Evolutionary conservation across 2,797 vertebrate genomes (phyloP).

Genomic region (Coccyzus lansbergi): DNA sequence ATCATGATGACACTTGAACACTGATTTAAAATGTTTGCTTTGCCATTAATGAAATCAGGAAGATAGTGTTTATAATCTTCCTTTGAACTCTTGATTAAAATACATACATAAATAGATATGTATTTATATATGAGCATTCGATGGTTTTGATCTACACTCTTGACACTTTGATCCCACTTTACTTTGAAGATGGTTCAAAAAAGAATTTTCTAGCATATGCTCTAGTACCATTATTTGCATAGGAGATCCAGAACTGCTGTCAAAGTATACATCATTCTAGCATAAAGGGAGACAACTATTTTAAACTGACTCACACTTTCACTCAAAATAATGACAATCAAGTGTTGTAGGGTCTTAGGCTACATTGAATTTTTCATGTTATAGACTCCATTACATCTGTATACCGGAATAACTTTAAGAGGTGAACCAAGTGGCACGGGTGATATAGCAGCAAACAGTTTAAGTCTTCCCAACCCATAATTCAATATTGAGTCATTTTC

Average conservation of each 20-base stretch:
- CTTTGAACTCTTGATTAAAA: slow-evolving; percentile 64
- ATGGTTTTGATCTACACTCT: slow-evolving; percentile 42
- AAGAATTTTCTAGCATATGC: slow-evolving; percentile 24
- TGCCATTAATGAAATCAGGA: slow-evolving; percentile 49
- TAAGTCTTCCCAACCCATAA: background rate
- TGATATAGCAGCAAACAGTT: background rate
- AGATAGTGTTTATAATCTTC: slow-evolving; percentile 34
- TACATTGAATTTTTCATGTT: background rate
- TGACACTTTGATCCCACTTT: slow-evolving; percentile 56
- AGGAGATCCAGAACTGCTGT: background rate
- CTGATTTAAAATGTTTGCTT: slow-evolving; percentile 14
- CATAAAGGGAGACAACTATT: slow-evolving; percentile 5
- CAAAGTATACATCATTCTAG: background rate
- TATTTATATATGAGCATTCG: slow-evolving; percentile 24
- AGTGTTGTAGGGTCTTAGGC: background rate
- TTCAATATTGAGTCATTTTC: background rate
- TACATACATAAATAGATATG: background rate
- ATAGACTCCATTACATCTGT: background rate
- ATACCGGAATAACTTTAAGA: slow-evolving; percentile 24
- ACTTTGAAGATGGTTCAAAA: slow-evolving; percentile 70
- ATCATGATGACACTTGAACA: background rate
- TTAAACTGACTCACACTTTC: slow-evolving; percentile 34
- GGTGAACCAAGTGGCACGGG: background rate
- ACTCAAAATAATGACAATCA: background rate
- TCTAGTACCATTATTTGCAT: slow-evolving; percentile 50